Percentiles rank a stretch among this genome's conserved stretches.
phyloP scores from a whole-genome alignment of 92 coral and sea anemone species.

The Parazoanthus swiftii region DNA sequence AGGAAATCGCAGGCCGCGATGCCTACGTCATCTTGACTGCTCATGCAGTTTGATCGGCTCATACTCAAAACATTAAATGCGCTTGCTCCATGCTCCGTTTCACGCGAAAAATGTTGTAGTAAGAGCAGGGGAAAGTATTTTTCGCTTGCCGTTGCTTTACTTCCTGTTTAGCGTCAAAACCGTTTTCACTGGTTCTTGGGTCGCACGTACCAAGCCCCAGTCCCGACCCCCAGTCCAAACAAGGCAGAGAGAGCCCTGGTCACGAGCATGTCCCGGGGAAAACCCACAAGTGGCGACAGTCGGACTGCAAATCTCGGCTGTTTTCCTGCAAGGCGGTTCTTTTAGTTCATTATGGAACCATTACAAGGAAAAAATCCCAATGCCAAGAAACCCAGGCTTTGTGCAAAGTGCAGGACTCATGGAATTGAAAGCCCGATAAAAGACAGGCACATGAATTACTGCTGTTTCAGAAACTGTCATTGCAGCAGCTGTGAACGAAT shows the following conservation, averaged over 20 bases:
- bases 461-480: constrained; percentile 5
- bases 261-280: neutral
- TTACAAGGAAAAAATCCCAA: neutral
- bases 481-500: constrained; percentile 1
- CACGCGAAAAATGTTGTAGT: too few relatives aligned
- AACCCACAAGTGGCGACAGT: constrained; percentile 1
- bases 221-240: neutral
- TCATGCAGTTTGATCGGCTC: too few relatives aligned
- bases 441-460: neutral
- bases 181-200: too few relatives aligned
- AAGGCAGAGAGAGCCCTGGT: neutral
- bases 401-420: constrained; percentile 31
- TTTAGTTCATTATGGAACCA: neutral
- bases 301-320: constrained; percentile 9
- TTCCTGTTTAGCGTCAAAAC: too few relatives aligned
- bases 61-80: too few relatives aligned
- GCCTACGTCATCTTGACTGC: too few relatives aligned
- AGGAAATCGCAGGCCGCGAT: too few relatives aligned
- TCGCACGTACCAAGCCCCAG: too few relatives aligned
- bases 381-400: neutral
- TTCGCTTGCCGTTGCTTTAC: too few relatives aligned
- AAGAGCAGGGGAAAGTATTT: too few relatives aligned
- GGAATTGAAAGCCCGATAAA: constrained; percentile 15
- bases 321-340: neutral
- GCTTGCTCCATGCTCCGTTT: too few relatives aligned